A percentile compares a stretch with the other conserved stretches of the same genome.
These are phyloP conservation scores for Phrynocephalus guinanensis DNA, from an alignment of 2,797 vertebrate genomes.

Conservation along the genomic window DNA sequence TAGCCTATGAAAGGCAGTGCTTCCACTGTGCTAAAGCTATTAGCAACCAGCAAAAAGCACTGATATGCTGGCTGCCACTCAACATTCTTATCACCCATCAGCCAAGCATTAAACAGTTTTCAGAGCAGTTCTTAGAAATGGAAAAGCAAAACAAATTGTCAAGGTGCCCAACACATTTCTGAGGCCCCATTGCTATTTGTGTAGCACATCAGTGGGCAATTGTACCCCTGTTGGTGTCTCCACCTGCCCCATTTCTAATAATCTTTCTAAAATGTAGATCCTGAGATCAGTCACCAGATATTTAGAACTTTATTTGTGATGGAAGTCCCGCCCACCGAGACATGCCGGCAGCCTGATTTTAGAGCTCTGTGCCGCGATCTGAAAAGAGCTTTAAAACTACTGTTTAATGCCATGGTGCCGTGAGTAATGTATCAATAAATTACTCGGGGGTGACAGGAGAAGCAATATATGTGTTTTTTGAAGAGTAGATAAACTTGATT, in stretches of 20 bases:
- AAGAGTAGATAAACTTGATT: too few relatives aligned
- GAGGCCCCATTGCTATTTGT: background rate
- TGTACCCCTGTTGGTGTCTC: background rate
- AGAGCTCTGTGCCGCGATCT: too few relatives aligned
- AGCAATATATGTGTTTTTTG: too few relatives aligned
- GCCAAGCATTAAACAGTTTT: conserved; percentile 42
- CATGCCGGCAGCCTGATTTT: too few relatives aligned
- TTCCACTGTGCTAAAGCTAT: conserved; percentile 60
- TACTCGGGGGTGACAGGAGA: too few relatives aligned
- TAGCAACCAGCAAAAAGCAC: conserved; percentile 64
- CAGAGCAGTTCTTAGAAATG: background rate
- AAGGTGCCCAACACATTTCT: conserved; percentile 6
- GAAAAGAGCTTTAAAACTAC: too few relatives aligned
- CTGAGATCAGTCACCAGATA: background rate
- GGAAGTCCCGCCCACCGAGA: too few relatives aligned
- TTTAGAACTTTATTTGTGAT: too few relatives aligned
- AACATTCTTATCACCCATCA: conserved; percentile 49
- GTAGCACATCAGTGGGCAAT: background rate
- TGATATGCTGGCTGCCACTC: conserved; percentile 61
- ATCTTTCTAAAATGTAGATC: background rate
- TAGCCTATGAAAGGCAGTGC: conserved; percentile 56
- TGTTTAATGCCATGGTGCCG: too few relatives aligned
- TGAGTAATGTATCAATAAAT: too few relatives aligned
- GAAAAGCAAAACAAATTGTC: conserved; percentile 9
- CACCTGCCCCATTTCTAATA: background rate